These are phyloP conservation scores for Linnaemya tessellans DNA, from an alignment of 2,888 invertebrate genomes.

Conservation along the genomic window DNA sequence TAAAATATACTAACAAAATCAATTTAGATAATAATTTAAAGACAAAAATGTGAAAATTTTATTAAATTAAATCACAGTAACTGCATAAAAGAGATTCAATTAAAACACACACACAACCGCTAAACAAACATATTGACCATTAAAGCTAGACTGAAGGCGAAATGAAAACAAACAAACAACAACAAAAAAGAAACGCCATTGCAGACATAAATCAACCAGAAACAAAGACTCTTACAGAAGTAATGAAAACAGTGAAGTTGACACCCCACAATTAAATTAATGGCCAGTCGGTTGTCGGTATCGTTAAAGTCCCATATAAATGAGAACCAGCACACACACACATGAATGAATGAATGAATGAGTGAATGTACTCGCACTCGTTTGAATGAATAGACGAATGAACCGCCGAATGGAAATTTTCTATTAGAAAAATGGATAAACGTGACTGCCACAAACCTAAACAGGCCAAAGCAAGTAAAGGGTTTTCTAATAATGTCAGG, in stretches of 20 bases:
- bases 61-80: slow-evolving; percentile 24
- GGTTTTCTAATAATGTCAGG: no score
- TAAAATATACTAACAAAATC: not conserved
- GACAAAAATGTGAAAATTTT: slow-evolving; percentile 9
- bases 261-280: slow-evolving; percentile 46
- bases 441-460: slow-evolving; percentile 6
- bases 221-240: slow-evolving; percentile 2
- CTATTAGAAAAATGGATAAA: slow-evolving; percentile 19
- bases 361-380: no score
- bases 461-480: not conserved
- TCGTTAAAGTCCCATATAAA: slow-evolving; percentile 25
- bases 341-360: not conserved
- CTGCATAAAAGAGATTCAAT: slow-evolving; percentile 25
- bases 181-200: not conserved
- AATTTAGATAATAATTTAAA: not conserved
- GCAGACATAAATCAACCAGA: slow-evolving; percentile 1
- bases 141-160: slow-evolving; percentile 1
- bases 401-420: slow-evolving; percentile 16
- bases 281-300: no score
- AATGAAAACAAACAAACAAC: not conserved
- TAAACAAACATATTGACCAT: slow-evolving; percentile 31
- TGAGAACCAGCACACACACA: not conserved
- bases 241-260: slow-evolving; percentile 2
- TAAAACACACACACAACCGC: slow-evolving; percentile 26
- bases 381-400: slow-evolving; percentile 4